Base-by-base conservation (phyloP, 1,140 invertebrate genomes). In the Drosophila mojavensis region DNA sequence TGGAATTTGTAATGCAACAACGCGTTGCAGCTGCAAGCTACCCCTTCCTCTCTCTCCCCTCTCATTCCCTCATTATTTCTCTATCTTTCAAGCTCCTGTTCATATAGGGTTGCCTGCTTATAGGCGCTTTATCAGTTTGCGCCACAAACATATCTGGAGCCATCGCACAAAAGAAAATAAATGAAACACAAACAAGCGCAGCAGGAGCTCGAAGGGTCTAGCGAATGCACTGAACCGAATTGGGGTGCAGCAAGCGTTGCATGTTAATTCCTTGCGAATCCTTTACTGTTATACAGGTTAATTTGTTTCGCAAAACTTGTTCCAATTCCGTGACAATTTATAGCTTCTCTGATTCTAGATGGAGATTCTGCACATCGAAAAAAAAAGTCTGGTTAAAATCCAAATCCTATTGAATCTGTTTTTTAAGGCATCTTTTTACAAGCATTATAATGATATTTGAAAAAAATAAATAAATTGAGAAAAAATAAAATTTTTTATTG, bases 1-100 rank as follows among this genome's bases (percentile, higher is more conserved):
- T 89, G 84, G 84, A 89, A 89, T 89, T 89, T 89, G 81, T 89
- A 89, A 89, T 89, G 70, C 41, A 51, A 17, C 55, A 61, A 20
- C 53, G 33, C 45, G 24, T 39, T 39, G 11, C 36, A 2, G 33
- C 15, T 54, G 5, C 17, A 50, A n/a, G 4, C 28, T 33, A 11
- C 7, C 9, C 9, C 7, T 47, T 11, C 51, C 51, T 28, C 28
- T 5, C 26, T 28, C 24, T 41, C 6, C 47, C 13, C 45, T 20
- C 20, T 6, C 45, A 36, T 30, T 11, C n/a, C n/a, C 24, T n/a
- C 20, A 33, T 9, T 10, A 33, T 33, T 17, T 1, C 39, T 15
- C 55, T 13, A 36, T 39, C 17, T 0, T 9, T 2, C 10, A 11
- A 17, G 15, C 26, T n/a, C 11, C 48, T 26, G 7, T 15, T 7